Evolutionary conservation across 1,140 invertebrate genomes (phyloP).

Genomic region (Camponotus vicinus): DNA sequence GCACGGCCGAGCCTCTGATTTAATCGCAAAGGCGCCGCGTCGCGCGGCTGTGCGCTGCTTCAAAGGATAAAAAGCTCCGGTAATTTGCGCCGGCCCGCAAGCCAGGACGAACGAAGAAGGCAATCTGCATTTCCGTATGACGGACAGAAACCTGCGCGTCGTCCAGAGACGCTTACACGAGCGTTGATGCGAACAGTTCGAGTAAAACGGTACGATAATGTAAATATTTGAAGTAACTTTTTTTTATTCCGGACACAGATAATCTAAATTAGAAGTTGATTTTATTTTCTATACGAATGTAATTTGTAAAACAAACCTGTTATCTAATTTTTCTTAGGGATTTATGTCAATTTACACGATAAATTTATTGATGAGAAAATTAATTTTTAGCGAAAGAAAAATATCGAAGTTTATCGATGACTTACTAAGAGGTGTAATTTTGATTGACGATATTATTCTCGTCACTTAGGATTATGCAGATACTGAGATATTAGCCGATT

Average conservation of each 20-base stretch:
- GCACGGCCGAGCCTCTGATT: conserved; percentile 59
- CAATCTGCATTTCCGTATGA: conserved; percentile 50
- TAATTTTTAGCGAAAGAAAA: not conserved
- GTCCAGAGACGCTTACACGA: not conserved
- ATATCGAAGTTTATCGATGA: not conserved
- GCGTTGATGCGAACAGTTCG: not conserved
- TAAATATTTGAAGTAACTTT: not conserved
- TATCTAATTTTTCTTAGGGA: not conserved
- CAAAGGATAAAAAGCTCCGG: conserved; percentile 75
- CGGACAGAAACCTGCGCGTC: not conserved
- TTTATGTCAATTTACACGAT: not conserved
- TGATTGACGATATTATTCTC: not conserved
- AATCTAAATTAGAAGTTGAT: not conserved
- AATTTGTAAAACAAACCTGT: not conserved
- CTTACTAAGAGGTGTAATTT: not conserved
- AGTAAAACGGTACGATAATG: not conserved
- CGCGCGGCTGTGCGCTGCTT: conserved; percentile 37
- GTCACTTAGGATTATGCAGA: not conserved
- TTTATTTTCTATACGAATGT: not conserved
- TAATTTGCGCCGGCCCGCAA: conserved; percentile 65
- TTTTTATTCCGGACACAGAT: not conserved
- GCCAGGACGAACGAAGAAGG: conserved; percentile 25
- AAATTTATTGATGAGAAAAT: not conserved
- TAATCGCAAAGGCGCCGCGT: conserved; percentile 67
- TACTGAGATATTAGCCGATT: not conserved